phyloP scores from a whole-genome alignment of 2,888 invertebrate species.

The Mylabris sibirica region DNA sequence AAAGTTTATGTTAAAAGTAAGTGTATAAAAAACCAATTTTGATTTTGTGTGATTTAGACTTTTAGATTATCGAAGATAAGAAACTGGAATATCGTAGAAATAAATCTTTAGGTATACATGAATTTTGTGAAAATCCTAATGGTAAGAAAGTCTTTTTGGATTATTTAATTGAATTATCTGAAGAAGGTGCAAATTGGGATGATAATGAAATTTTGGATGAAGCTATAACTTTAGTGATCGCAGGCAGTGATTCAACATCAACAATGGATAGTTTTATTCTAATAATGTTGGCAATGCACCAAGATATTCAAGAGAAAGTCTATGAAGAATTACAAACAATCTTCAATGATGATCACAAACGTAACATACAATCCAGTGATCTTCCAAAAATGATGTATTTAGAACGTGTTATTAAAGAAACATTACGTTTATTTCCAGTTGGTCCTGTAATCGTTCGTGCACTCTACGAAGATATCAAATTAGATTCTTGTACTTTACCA shows the following conservation, averaged over 20 bases:
- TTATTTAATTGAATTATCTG: constrained; percentile 62
- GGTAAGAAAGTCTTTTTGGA: constrained; percentile 61
- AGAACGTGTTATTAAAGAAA: constrained; percentile 45
- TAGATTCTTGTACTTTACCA: constrained; percentile 18
- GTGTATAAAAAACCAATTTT: too few relatives aligned
- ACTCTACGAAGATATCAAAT: constrained; percentile 35
- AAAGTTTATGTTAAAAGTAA: background rate
- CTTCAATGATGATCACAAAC: constrained; percentile 29
- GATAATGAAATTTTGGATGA: constrained; percentile 66
- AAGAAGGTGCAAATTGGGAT: constrained; percentile 63
- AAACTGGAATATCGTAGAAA: background rate
- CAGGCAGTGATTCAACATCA: constrained; percentile 61
- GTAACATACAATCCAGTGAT: constrained; percentile 30
- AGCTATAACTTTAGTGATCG: constrained; percentile 65
- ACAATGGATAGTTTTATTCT: constrained; percentile 46
- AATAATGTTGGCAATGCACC: constrained; percentile 46
- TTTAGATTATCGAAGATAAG: constrained; percentile 7
- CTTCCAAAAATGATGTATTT: constrained; percentile 40
- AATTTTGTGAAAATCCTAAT: constrained; percentile 14
- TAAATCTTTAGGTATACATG: background rate
- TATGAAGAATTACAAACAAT: constrained; percentile 39
- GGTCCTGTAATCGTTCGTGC: constrained; percentile 33
- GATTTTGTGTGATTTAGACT: too few relatives aligned
- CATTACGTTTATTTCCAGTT: constrained; percentile 43
- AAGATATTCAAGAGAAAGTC: constrained; percentile 45